Evolutionary conservation across 2,797 vertebrate species (phyloP).

Genomic region (Hipposideros larvatus): DNA sequence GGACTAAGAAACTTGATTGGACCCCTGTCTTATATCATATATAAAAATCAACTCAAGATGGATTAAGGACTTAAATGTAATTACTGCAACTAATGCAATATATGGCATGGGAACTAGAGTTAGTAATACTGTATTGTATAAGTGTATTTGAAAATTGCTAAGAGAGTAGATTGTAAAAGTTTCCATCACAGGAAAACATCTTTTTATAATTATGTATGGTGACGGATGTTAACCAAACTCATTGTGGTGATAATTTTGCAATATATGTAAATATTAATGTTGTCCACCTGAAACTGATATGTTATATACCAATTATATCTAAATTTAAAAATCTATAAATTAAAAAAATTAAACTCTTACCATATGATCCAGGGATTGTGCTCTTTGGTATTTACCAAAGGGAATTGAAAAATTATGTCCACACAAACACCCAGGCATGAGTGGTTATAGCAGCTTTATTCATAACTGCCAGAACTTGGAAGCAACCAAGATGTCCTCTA

Average conservation of each 20-base stretch:
- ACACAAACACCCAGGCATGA: background rate
- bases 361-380: background rate
- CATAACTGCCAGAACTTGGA: background rate
- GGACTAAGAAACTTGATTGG: background rate
- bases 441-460: background rate
- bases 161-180: background rate
- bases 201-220: background rate
- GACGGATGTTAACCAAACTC: background rate
- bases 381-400: background rate
- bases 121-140: background rate
- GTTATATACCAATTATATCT: background rate
- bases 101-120: background rate
- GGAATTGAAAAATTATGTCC: background rate
- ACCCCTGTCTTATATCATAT: background rate
- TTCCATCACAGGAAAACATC: background rate
- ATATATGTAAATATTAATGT: background rate
- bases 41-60: background rate
- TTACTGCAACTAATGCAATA: background rate
- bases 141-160: background rate
- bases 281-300: background rate
- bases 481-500: background rate
- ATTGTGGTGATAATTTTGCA: background rate
- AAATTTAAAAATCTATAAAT: background rate
- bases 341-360: background rate
- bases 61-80: background rate